Percentiles rank a stretch among this genome's conserved stretches.
phyloP scores from a whole-genome alignment of 2,888 invertebrate species.

The Pristionchus japonicus region DNA sequence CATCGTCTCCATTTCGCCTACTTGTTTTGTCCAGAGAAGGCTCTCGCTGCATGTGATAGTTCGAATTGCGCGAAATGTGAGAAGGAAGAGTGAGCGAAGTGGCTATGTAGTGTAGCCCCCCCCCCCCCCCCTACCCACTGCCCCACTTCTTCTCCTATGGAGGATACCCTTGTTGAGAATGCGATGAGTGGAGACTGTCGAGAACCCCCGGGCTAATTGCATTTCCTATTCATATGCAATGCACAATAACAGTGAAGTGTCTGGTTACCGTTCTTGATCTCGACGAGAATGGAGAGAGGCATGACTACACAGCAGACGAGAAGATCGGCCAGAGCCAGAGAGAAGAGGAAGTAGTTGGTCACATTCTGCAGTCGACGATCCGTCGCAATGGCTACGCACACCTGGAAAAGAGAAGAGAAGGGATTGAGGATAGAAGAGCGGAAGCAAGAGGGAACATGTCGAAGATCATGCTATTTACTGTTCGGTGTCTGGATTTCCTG shows the following conservation, averaged over 20 bases:
- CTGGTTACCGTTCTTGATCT: slow-evolving; percentile 87
- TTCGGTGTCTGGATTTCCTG: background rate
- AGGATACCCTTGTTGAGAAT: background rate
- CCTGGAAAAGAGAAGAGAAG: slow-evolving; percentile 80
- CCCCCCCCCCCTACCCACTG: background rate
- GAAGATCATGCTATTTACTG: background rate
- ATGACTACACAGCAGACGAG: slow-evolving; percentile 93
- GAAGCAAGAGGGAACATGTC: background rate
- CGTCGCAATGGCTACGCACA: slow-evolving; percentile 91
- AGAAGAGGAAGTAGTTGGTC: slow-evolving; percentile 94
- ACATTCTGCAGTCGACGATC: slow-evolving; percentile 93
- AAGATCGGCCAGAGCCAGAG: slow-evolving; percentile 92
- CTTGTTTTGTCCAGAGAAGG: slow-evolving; percentile 29
- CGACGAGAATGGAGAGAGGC: slow-evolving; percentile 94
- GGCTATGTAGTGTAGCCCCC: slow-evolving; percentile 22
- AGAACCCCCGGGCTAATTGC: background rate
- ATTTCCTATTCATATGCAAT: background rate
- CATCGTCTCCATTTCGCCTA: background rate
- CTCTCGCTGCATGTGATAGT: slow-evolving; percentile 31
- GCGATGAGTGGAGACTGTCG: background rate
- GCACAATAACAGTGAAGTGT: background rate
- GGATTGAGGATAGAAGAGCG: too few species aligned
- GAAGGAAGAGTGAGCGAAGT: background rate
- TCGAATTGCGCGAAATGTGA: slow-evolving; percentile 35
- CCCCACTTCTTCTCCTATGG: background rate